Percentiles rank a stretch among this genome's conserved stretches.
Conservation (phyloP, 1,140 invertebrate species). For the Cryptotermes secundus region DNA sequence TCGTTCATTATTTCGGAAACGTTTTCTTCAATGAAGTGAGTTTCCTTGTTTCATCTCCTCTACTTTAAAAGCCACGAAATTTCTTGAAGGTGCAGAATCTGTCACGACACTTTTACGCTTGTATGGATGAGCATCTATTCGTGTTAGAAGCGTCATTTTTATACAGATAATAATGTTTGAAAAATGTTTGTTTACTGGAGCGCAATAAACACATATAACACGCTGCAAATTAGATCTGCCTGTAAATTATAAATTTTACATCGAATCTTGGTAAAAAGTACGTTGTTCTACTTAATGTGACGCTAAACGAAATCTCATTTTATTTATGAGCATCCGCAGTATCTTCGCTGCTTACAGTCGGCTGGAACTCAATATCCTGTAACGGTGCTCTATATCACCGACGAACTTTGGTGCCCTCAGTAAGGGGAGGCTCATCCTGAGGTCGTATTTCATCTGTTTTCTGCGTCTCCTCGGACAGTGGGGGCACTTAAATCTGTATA, state of each 20-base stretch:
- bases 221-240: not conserved
- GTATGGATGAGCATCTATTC: too few relatives aligned
- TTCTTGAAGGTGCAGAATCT: too few relatives aligned
- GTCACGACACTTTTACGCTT: too few relatives aligned
- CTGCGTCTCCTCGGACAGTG: not conserved
- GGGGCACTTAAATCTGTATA: not conserved
- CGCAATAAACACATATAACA: not conserved
- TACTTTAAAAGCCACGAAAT: too few relatives aligned
- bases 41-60: too few relatives aligned
- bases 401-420: too few relatives aligned
- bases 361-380: not conserved
- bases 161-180: too few relatives aligned
- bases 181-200: not conserved
- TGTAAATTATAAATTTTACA: not conserved
- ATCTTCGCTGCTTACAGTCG: not conserved
- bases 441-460: not conserved
- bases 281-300: not conserved
- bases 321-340: not conserved
- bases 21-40: too few relatives aligned
- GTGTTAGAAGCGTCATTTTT: too few relatives aligned
- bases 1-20: too few relatives aligned
- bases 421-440: not conserved
- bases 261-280: not conserved
- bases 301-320: slow-evolving; percentile 3
- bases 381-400: not conserved